These are phyloP conservation scores for Portunus trituberculatus DNA, from an alignment of 1,140 invertebrate genomes.

Conservation along the genomic window DNA sequence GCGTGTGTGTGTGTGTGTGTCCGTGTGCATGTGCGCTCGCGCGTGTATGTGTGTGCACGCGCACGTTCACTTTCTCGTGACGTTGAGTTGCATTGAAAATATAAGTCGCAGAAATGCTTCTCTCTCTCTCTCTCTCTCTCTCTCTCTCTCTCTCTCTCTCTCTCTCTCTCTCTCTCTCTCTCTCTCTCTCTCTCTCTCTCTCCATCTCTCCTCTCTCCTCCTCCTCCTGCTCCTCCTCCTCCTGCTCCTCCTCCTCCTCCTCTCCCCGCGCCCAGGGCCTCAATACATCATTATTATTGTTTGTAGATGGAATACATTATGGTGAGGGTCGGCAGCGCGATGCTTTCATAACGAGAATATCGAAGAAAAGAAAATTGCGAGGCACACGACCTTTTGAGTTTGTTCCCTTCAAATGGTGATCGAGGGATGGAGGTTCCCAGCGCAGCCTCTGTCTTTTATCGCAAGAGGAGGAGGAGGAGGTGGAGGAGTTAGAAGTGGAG, in stretches of 20 bases:
- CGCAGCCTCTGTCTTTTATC: background rate
- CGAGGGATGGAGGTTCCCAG: background rate
- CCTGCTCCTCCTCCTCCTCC: background rate
- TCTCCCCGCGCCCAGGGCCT: background rate
- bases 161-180: background rate
- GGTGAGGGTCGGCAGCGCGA: conserved; percentile 48
- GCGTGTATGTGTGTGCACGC: too few relatives aligned
- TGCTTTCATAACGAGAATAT: conserved; percentile 65
- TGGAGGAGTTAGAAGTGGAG: background rate
- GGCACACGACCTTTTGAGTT: conserved; percentile 35
- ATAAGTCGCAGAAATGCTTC: background rate
- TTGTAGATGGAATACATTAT: conserved; percentile 72
- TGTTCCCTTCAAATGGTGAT: conserved; percentile 43
- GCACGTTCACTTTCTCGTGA: too few relatives aligned
- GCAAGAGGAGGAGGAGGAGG: background rate
- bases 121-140: background rate
- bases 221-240: background rate
- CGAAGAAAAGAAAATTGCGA: conserved; percentile 57
- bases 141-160: background rate
- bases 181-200: background rate
- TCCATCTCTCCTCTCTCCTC: background rate
- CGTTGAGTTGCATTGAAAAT: too few relatives aligned
- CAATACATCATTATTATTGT: conserved; percentile 74
- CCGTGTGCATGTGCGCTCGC: too few relatives aligned
- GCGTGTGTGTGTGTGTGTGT: too few relatives aligned